These are phyloP conservation scores for Trichoplusia ni DNA, from an alignment of 1,140 invertebrate genomes.

Conservation along the genomic window DNA sequence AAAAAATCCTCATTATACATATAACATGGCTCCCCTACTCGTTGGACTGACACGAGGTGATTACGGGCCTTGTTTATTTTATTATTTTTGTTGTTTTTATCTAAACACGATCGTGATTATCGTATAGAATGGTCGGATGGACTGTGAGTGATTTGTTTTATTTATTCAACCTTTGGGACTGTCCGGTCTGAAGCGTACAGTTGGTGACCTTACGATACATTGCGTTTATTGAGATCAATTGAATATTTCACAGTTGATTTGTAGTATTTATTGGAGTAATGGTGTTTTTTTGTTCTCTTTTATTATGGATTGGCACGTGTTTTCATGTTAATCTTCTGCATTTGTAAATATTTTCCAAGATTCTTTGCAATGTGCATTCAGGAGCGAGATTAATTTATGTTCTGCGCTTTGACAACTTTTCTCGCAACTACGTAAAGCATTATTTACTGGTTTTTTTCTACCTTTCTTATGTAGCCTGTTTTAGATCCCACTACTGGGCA, in stretches of 20 bases:
- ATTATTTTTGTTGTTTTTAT: slow-evolving; percentile 79
- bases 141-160: slow-evolving; percentile 42
- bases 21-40: slow-evolving; percentile 43
- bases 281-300: background rate
- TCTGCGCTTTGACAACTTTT: too few species aligned
- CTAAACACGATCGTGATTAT: slow-evolving; percentile 80
- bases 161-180: slow-evolving; percentile 18
- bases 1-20: too few species aligned
- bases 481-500: too few species aligned
- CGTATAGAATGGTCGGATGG: slow-evolving; percentile 53
- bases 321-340: too few species aligned
- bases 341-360: too few species aligned
- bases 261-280: slow-evolving; percentile 1
- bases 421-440: too few species aligned
- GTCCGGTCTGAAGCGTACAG: slow-evolving; percentile 11
- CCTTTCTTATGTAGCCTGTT: too few species aligned
- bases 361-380: too few species aligned
- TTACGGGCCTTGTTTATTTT: slow-evolving; percentile 77
- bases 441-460: too few species aligned
- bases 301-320: too few species aligned
- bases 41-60: slow-evolving; percentile 72
- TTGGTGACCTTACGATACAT: slow-evolving; percentile 21
- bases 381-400: too few species aligned
- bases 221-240: slow-evolving; percentile 18
- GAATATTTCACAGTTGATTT: slow-evolving; percentile 7